Evolutionary conservation across 2,888 invertebrate species (phyloP).

Genomic region (Macrosiphum euphorbiae): DNA sequence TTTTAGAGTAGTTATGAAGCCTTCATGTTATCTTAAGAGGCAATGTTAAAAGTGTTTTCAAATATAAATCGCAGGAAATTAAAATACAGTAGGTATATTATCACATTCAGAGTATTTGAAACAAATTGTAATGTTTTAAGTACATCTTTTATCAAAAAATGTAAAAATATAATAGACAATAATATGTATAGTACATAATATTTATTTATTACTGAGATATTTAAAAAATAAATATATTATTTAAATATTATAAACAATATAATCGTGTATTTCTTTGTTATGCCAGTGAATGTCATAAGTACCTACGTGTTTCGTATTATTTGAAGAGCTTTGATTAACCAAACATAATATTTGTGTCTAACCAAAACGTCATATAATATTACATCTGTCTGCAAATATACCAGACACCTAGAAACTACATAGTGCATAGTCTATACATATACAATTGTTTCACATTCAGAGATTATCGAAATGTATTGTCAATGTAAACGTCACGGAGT

Average conservation of each 20-base stretch:
- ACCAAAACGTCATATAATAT: not conserved
- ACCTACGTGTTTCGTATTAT: not conserved
- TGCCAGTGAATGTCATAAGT: not conserved
- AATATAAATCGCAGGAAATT: not conserved
- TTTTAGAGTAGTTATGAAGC: not conserved
- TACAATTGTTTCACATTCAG: not conserved
- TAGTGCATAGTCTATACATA: too few relatives aligned
- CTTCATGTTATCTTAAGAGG: not conserved
- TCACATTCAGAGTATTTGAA: not conserved
- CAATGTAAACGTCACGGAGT: not conserved
- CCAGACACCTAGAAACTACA: too few relatives aligned
- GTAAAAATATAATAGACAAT: not conserved
- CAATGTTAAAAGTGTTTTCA: too few relatives aligned
- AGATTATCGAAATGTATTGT: not conserved
- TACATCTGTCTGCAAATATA: too few relatives aligned
- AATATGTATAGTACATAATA: not conserved
- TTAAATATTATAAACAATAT: not conserved
- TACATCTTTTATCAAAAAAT: not conserved
- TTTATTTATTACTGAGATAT: not conserved
- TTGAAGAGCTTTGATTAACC: not conserved
- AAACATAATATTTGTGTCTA: not conserved
- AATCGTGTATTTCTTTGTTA: too few relatives aligned
- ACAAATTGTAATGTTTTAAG: not conserved
- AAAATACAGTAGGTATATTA: not conserved
- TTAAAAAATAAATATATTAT: not conserved